Evolutionary conservation across 2,888 invertebrate genomes (phyloP).

Genomic region (Stenichneumon culpator): DNA sequence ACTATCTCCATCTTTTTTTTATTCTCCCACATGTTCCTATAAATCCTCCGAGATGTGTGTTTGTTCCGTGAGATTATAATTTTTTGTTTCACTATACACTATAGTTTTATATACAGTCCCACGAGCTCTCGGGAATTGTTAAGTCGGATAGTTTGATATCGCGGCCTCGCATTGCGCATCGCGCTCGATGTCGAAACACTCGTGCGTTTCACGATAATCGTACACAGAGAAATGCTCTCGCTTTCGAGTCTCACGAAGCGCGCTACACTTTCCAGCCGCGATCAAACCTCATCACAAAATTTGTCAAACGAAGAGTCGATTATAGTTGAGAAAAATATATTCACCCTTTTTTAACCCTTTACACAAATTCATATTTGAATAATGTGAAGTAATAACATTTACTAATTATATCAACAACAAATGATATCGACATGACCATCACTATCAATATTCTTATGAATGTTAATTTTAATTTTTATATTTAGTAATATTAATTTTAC

Average conservation of each 20-base stretch:
- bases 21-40: background rate
- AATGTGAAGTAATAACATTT: no score
- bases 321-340: background rate
- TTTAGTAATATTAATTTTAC: no score
- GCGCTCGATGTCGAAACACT: background rate
- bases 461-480: no score
- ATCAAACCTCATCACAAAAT: constrained; percentile 36
- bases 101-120: background rate
- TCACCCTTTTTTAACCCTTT: background rate
- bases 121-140: background rate
- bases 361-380: no score
- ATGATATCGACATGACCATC: no score
- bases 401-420: no score
- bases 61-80: constrained; percentile 1
- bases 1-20: background rate
- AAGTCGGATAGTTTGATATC: constrained; percentile 10
- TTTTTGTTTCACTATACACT: background rate
- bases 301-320: background rate
- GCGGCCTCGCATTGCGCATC: background rate
- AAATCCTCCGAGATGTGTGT: background rate
- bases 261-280: constrained; percentile 57
- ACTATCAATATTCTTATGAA: no score
- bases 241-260: constrained; percentile 46
- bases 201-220: constrained; percentile 17
- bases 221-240: background rate